Base-by-base conservation (phyloP, 2,113 vertebrate species). In the Hippocampus mohnikei region DNA sequence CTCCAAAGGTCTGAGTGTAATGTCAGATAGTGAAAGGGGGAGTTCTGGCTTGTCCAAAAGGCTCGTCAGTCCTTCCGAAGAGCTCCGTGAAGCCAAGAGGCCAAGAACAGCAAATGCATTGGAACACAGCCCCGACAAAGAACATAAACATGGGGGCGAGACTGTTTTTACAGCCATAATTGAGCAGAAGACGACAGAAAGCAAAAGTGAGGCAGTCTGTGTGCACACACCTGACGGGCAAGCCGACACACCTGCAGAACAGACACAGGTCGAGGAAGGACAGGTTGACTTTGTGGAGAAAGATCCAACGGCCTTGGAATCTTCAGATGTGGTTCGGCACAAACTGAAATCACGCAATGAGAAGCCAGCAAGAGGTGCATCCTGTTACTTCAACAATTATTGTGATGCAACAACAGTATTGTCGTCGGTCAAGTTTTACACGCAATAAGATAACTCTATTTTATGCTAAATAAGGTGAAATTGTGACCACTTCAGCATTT, bases 1-100 rank as follows among this genome's bases (percentile, higher is more conserved):
- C 33, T 82, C 75, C 53, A 89, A 82, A 80, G 65, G 71, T 44
- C 79, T 46, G 46, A 81, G 66, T 46, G 33, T 40, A 29, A 80
- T 72, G 29, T 72, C 1, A 55, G 58, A 72, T 48, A 70, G 62
- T 76, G 41, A 23, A 69, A 67, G 44, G 56, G 10, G 23, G n/a
- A 81, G 56, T 18, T 78, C 69, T 60, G 66, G 63, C 29, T 84
- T 90, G 3, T 15, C 80, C 8, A 93, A 92, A 79, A 87, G 89
- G 74, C 70, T 87, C 65, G 77, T 92, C 64, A 86, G 78, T n/a
- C 82, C 85, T 11, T 70, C 84, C 1, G 82, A 89, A 61, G 84
- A 77, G 8, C 68, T 80, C 16, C 74, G 80, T 33, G 74, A 61
- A 48, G 64, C 82, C 44, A 93, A 93, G 69, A 88, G 86, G 27